Evolutionary conservation across 2,113 vertebrate species (phyloP), one percentile per base, ranked within the genome.

Genomic region (Caretta caretta): DNA sequence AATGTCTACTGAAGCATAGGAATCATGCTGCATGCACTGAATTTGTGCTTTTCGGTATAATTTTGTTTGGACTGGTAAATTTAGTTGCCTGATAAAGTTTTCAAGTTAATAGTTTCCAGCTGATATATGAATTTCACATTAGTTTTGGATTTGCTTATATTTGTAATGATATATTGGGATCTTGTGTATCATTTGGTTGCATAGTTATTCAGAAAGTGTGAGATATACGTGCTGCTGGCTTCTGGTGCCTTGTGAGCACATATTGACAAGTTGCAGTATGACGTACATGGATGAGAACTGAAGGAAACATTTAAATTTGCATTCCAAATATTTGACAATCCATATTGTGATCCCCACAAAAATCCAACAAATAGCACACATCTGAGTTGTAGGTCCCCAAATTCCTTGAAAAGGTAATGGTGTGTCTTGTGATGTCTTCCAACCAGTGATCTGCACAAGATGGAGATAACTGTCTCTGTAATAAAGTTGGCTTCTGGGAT

Each of bases 21-120:
- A 91, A 88, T 90, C 49, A 50, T 86, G 84, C 46, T 84, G 8
- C 29, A 48, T 27, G 9, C 79, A 82, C 65, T 90, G 82, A 72
- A 93, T 96, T 95, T 62, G 46, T 76, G 16, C 3, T 95, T 80
- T 92, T 59, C 27, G 79, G 69, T 62, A 46, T 93, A 84, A 65
- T 94, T 88, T 93, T 5, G 1, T 92, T 89, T 83, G 56, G 56
- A 75, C 13, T 24, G 69, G 88, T 84, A 84, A 72, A 84, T 95
- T 5, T 59, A 42, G 3, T 87, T 94, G 80, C 85, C 22, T 92
- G 50, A 7, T 54, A 90, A 95, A 82, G 27, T 38, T 53, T 80
- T 14, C 75, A 48, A 20, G 24, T 90, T 20, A 86, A 51, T 81
- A n/a, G 27, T 87, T 93, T 93, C 90, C 90, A 46, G 65, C 27